These are phyloP conservation scores for Phania funesta DNA, from an alignment of 2,888 invertebrate genomes.

Conservation along the genomic window DNA sequence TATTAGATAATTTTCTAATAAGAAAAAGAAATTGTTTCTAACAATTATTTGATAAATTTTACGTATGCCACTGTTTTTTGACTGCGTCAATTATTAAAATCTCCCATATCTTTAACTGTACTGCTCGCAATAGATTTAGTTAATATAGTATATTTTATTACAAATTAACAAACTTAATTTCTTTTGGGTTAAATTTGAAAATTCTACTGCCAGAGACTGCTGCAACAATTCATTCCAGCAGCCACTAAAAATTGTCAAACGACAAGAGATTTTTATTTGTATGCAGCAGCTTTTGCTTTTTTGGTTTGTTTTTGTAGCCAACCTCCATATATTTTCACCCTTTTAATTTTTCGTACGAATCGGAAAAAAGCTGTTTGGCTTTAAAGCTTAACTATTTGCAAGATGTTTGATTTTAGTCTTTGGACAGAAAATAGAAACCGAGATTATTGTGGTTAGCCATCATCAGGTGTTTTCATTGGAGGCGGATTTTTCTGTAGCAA, in stretches of 20 bases:
- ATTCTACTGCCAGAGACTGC: constrained; percentile 21
- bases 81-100: too few species aligned
- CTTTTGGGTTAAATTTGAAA: constrained; percentile 62
- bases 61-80: too few species aligned
- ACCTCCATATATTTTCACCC: not conserved
- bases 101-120: too few species aligned
- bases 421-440: constrained; percentile 17
- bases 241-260: not conserved
- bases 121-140: too few species aligned
- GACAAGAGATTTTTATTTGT: constrained; percentile 9
- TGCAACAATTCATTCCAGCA: not conserved
- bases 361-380: constrained; percentile 31
- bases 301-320: not conserved
- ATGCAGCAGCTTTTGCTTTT: not conserved
- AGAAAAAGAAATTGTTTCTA: too few species aligned
- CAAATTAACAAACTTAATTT: constrained; percentile 42
- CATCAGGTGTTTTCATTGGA: too few species aligned
- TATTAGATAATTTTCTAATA: too few species aligned
- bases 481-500: too few species aligned
- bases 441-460: constrained; percentile 24
- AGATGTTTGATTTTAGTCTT: constrained; percentile 52
- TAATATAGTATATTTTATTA: too few species aligned
- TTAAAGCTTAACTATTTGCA: constrained; percentile 52
- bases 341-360: not conserved
- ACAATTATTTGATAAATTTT: too few species aligned